Evolutionary conservation across 2,888 invertebrate genomes (phyloP).

Genomic region (Dermolepida albohirtum): DNA sequence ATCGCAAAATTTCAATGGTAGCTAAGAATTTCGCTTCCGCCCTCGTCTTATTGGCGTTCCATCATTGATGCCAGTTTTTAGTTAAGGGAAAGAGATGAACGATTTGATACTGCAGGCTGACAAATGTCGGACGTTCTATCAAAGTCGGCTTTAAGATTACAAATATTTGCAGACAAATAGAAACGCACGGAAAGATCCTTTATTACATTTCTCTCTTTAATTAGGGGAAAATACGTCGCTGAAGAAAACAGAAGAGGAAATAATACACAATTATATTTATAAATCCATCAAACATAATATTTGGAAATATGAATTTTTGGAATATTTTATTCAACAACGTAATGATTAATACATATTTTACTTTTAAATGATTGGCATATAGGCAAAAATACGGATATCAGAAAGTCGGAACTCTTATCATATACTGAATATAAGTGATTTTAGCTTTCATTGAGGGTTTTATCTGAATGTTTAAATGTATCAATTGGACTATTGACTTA

Average conservation of each 20-base stretch:
- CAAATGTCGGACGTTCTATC: conserved; percentile 21
- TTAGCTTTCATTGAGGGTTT: no score
- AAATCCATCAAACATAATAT: neutral
- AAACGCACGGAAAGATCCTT: neutral
- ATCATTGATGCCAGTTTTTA: conserved; percentile 19
- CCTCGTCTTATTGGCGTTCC: neutral
- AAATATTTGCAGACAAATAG: conserved; percentile 22
- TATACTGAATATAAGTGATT: no score
- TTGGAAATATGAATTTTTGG: no score
- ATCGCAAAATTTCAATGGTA: neutral
- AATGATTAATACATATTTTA: no score
- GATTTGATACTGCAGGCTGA: conserved; percentile 25
- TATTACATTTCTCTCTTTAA: conserved; percentile 16
- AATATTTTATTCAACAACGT: no score
- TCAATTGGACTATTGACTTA: no score
- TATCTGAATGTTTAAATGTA: no score
- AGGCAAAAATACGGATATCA: no score
- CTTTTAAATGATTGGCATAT: no score
- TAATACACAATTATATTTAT: neutral
- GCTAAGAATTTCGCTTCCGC: conserved; percentile 6
- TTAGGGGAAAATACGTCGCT: conserved; percentile 16
- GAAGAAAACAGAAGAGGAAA: conserved; percentile 5
- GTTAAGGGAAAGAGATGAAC: conserved; percentile 16
- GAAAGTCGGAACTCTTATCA: no score
- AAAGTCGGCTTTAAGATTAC: conserved; percentile 26